phyloP scores from a whole-genome alignment of 1,140 invertebrate species.

The Pectinophora gossypiella region DNA sequence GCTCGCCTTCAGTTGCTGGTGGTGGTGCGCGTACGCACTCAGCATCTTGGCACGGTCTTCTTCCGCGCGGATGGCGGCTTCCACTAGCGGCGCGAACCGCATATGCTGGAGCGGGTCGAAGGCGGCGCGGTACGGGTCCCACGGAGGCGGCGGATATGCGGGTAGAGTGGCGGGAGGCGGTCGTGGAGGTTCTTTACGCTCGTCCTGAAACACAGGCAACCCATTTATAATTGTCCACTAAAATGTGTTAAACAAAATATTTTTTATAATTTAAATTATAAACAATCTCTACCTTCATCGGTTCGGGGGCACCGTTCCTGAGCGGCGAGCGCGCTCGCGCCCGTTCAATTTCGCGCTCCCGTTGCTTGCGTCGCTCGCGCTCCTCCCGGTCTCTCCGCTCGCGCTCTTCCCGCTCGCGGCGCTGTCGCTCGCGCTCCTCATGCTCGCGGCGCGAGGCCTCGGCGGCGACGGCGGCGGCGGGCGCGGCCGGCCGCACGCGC shows the following conservation, averaged over 20 bases:
- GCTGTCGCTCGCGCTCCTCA: constrained; percentile 76
- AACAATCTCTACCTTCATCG: constrained; percentile 27
- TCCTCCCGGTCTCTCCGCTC: constrained; percentile 82
- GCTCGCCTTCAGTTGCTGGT: constrained; percentile 61
- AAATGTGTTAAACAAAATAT: neutral
- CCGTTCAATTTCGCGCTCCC: constrained; percentile 70
- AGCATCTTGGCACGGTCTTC: constrained; percentile 85
- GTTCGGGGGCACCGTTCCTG: constrained; percentile 77
- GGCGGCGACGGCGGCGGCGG: constrained; percentile 78
- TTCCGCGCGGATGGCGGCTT: constrained; percentile 82
- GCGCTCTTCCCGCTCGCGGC: constrained; percentile 80
- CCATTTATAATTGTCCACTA: neutral
- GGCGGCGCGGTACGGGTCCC: constrained; percentile 78
- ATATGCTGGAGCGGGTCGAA: constrained; percentile 80
- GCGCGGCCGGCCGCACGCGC: constrained; percentile 70
- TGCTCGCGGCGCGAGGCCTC: constrained; percentile 73
- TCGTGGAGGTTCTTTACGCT: constrained; percentile 73
- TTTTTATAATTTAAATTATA: neutral
- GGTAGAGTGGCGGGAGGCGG: constrained; percentile 75
- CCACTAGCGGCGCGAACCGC: constrained; percentile 84
- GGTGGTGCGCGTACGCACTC: constrained; percentile 79
- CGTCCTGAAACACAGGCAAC: constrained; percentile 32
- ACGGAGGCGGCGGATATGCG: constrained; percentile 77
- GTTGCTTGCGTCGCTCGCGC: constrained; percentile 79
- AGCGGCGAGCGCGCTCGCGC: constrained; percentile 82